These are phyloP conservation scores for Gymnothorax javanicus DNA, from an alignment of 2,797 vertebrate genomes.

Conservation along the genomic window DNA sequence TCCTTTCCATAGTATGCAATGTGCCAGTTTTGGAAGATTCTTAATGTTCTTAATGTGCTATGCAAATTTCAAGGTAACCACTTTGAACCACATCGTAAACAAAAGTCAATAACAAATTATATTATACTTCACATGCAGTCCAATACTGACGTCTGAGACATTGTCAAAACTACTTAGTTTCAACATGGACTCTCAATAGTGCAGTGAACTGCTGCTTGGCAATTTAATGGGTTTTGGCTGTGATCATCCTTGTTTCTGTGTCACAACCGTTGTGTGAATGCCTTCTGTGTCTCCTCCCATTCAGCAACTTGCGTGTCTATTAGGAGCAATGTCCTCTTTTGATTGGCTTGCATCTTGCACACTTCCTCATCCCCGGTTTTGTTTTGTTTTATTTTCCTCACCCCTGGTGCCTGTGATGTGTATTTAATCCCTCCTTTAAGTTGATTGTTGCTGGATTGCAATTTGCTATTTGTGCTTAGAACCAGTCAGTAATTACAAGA, in stretches of 20 bases:
- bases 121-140: background rate
- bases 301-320: no score
- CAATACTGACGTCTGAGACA: background rate
- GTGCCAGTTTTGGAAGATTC: conserved; percentile 9
- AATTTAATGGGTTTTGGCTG: background rate
- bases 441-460: no score
- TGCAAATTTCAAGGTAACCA: background rate
- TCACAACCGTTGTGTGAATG: no score
- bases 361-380: no score
- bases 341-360: no score
- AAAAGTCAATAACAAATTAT: background rate
- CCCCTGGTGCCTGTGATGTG: no score
- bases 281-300: no score
- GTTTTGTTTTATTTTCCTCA: no score
- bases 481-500: no score
- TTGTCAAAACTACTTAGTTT: background rate
- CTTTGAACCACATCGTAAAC: background rate
- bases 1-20: background rate
- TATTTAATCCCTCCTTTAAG: no score
- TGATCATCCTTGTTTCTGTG: background rate
- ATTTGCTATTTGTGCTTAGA: no score
- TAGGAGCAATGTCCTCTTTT: no score
- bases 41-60: background rate
- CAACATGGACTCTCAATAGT: background rate
- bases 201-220: background rate